These are phyloP conservation scores for Scomber japonicus DNA, from an alignment of 2,113 vertebrate species.

Conservation along the genomic window DNA sequence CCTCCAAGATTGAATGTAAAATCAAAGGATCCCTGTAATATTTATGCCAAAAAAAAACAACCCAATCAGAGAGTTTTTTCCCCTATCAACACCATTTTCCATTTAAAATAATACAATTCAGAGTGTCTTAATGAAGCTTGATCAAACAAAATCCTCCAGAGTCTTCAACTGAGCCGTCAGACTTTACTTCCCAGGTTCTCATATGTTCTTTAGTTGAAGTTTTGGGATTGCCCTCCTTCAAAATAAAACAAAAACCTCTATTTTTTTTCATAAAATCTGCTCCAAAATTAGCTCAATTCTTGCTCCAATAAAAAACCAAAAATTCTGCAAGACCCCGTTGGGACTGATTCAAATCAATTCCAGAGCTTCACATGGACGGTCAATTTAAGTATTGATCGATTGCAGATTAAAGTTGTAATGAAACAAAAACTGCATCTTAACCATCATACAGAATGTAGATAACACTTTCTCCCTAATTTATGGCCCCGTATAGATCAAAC, in stretches of 20 bases:
- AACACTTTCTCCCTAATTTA: background rate
- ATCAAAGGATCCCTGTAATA: slow-evolving; percentile 5
- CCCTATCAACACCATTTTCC: background rate
- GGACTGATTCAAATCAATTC: background rate
- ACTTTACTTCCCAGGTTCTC: background rate
- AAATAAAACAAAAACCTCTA: too few relatives aligned
- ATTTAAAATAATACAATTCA: background rate
- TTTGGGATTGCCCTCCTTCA: background rate
- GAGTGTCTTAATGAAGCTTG: background rate
- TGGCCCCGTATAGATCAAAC: background rate
- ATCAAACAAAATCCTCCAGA: background rate
- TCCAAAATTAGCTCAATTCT: background rate
- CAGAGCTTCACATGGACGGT: background rate
- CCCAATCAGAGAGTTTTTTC: background rate
- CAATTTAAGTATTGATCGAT: background rate
- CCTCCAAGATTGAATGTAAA: background rate
- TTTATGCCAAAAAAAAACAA: background rate
- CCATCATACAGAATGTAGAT: background rate
- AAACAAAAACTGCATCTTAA: slow-evolving; percentile 42
- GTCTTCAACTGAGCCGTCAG: too few relatives aligned
- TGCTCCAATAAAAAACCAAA: too few relatives aligned
- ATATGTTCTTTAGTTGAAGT: background rate
- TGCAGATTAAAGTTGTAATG: slow-evolving; percentile 7
- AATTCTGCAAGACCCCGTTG: background rate
- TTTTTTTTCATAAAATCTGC: too few relatives aligned